These are phyloP conservation scores for Podarcis siculus DNA, from an alignment of 2,797 vertebrate species.

Conservation along the genomic window DNA sequence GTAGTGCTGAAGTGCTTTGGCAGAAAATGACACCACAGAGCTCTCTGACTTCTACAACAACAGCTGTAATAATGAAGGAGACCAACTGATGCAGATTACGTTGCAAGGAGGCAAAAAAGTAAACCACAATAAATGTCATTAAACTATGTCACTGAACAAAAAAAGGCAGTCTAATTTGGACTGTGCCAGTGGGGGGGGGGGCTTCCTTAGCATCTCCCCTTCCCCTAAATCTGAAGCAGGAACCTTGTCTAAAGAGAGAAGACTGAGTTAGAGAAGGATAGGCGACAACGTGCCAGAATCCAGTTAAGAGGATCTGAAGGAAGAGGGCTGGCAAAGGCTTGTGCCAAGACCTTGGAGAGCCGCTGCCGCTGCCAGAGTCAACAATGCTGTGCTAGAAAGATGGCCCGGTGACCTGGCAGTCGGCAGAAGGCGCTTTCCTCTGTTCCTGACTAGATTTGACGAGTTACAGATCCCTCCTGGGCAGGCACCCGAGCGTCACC, in stretches of 20 bases:
- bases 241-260: background rate
- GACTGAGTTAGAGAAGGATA: background rate
- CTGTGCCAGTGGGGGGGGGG: background rate
- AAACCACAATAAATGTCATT: background rate
- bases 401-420: background rate
- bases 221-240: background rate
- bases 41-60: too few relatives aligned
- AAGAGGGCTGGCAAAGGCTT: background rate
- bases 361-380: too few relatives aligned
- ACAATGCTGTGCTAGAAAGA: background rate
- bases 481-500: background rate
- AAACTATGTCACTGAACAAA: background rate
- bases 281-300: background rate
- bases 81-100: background rate
- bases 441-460: background rate
- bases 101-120: background rate
- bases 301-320: background rate
- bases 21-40: too few relatives aligned
- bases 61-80: background rate
- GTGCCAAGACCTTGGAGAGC: background rate
- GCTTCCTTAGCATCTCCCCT: background rate
- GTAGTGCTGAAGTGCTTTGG: background rate
- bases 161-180: background rate
- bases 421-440: too few relatives aligned
- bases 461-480: background rate